These are phyloP conservation scores for Bos taurus DNA, from an alignment of 2,113 vertebrate genomes.

Conservation along the genomic window DNA sequence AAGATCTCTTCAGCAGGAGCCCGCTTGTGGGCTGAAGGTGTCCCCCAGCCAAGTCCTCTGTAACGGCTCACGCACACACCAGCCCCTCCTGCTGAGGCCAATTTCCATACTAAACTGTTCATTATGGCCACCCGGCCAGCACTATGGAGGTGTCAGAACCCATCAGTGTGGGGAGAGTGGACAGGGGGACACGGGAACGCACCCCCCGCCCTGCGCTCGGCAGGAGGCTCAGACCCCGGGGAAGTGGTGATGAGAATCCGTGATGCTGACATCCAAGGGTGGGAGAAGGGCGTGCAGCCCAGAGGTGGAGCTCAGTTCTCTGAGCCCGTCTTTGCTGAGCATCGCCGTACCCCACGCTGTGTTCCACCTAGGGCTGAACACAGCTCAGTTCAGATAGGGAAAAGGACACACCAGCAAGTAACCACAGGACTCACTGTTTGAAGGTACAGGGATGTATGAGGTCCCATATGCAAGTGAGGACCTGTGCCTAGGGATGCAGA, in stretches of 20 bases:
- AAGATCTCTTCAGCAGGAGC: neutral
- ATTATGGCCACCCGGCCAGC: slow-evolving; percentile 54
- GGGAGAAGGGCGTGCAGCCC: neutral
- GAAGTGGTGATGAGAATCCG: neutral
- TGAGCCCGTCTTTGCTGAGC: too few relatives aligned
- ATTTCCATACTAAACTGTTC: slow-evolving; percentile 69
- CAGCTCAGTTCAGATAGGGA: neutral
- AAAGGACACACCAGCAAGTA: neutral
- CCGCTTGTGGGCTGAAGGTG: neutral
- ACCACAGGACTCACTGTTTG: too few relatives aligned
- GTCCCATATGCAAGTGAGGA: neutral
- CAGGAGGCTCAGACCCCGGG: neutral
- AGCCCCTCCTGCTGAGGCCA: slow-evolving; percentile 3
- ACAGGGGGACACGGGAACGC: slow-evolving; percentile 56
- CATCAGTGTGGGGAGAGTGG: slow-evolving; percentile 41
- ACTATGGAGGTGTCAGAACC: slow-evolving; percentile 55
- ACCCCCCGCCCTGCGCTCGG: accelerated
- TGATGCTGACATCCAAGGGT: neutral
- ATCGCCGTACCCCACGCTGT: accelerated
- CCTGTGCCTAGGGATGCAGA: neutral
- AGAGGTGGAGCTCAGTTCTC: neutral
- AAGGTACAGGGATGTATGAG: neutral
- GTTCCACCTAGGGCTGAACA: accelerated
- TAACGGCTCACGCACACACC: accelerated
- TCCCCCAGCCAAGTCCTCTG: neutral